These are phyloP conservation scores for Suricata suricatta DNA, from an alignment of 2,113 vertebrate species.

Conservation along the genomic window DNA sequence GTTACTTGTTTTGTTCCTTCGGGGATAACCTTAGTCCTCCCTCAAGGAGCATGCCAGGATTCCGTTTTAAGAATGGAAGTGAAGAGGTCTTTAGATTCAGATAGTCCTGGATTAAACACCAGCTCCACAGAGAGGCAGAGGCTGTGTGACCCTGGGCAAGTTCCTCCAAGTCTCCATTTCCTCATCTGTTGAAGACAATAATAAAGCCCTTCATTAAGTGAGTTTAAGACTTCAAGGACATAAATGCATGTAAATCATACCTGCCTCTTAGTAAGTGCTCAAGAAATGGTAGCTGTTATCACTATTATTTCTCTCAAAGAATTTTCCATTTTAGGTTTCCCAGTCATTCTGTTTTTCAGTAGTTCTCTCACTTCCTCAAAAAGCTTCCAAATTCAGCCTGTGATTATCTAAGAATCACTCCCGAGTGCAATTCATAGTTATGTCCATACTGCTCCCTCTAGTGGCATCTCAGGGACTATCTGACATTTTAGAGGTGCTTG, in stretches of 20 bases:
- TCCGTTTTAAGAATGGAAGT: background rate
- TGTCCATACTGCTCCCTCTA: background rate
- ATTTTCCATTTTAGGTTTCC: background rate
- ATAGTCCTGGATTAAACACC: background rate
- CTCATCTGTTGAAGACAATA: background rate
- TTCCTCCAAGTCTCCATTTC: background rate
- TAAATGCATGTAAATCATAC: background rate
- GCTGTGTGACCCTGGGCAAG: background rate
- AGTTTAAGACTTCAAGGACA: background rate
- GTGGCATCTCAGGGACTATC: background rate
- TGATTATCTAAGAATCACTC: background rate
- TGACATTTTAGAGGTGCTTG: background rate
- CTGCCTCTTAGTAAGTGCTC: background rate
- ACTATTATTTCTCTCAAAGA: background rate
- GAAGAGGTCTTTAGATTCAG: background rate
- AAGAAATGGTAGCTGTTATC: background rate
- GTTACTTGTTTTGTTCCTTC: background rate
- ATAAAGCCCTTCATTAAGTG: background rate
- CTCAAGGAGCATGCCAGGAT: background rate
- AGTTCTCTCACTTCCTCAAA: background rate
- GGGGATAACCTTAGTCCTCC: background rate
- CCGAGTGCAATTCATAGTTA: background rate
- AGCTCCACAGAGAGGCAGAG: background rate
- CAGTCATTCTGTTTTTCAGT: background rate
- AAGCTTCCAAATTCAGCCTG: background rate